Evolutionary conservation across 2,113 vertebrate species (phyloP).

Genomic region (Brachyhypopomus gauderio): DNA sequence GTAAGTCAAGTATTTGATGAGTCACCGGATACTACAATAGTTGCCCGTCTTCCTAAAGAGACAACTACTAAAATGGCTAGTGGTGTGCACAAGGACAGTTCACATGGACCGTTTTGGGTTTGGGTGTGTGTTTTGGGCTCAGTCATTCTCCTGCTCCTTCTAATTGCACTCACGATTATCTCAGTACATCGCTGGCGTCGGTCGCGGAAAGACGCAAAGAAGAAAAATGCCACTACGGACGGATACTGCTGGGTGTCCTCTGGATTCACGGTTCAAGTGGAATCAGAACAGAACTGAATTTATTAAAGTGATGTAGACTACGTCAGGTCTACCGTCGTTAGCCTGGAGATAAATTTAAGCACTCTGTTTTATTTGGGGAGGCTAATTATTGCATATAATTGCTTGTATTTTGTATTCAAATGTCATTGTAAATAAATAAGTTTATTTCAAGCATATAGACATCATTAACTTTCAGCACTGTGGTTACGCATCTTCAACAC

Average conservation of each 20-base stretch:
- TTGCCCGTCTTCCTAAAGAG: background rate
- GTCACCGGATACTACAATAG: background rate
- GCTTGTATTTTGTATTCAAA: background rate
- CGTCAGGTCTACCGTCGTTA: background rate
- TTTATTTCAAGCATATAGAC: background rate
- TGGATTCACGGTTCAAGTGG: slow-evolving; percentile 64
- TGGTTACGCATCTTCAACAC: no score
- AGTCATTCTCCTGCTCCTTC: slow-evolving; percentile 62
- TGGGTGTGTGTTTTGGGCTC: slow-evolving; percentile 68
- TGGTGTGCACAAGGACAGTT: slow-evolving; percentile 30
- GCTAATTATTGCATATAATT: background rate
- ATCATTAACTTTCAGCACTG: no score
- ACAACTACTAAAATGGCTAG: slow-evolving; percentile 40
- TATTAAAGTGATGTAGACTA: background rate
- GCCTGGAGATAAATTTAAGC: no score
- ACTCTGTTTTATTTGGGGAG: no score
- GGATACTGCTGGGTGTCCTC: slow-evolving; percentile 79
- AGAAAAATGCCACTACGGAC: slow-evolving; percentile 62
- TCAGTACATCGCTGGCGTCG: slow-evolving; percentile 64
- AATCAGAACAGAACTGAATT: slow-evolving; percentile 63
- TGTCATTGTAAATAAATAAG: no score
- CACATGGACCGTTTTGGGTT: slow-evolving; percentile 37
- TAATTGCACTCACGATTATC: slow-evolving; percentile 63
- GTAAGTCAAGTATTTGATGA: slow-evolving; percentile 17
- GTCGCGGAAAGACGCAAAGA: slow-evolving; percentile 65